Evolutionary conservation across 2,113 vertebrate species (phyloP), one percentile per base, ranked within the genome.

Genomic region (Thunnus thynnus): DNA sequence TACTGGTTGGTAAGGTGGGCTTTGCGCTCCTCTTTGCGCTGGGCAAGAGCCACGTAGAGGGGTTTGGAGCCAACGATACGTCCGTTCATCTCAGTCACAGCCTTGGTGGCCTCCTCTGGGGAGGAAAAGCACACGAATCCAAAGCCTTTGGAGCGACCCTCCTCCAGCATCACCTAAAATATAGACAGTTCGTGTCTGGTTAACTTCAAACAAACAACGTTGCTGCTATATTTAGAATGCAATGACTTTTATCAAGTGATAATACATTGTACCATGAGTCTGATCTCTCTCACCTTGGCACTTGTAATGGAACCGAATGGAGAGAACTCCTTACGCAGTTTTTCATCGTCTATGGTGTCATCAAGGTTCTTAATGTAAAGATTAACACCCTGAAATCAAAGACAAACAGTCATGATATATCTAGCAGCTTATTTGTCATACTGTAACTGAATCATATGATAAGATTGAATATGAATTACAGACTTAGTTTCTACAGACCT

Each of bases 71-170:
- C 98, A 83, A 99, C 97, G 4, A 99, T 99, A 52, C 98, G 96
- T 32, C 98, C 98, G 0, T 99, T 99, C 98, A 99, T 99, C 94
- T 99, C 98, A 0, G 98, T 99, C 85, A 99, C 98, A 0, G 98
- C 98, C 90, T 99, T 99, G 22, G 98, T 99, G 56, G 98, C 98
- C 88, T 99, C 98, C 91, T 99, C 98, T 3, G 98, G 98, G 66
- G 98, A 99, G 44, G 98, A 99, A 95, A 99, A 99, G 94, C 98
- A 99, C 87, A 99, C 98, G 56, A 99, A 99, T 78, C 98, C 98
- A 83, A 99, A 99, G 13, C 98, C 98, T 94, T 99, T 99, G 91
- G 98, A 99, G 86, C 98, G 96, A 16, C 98, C 97, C 30, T 99
- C 98, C 90, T 99, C 98, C 46, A 99, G 93, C 98, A 99, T 99